These are phyloP conservation scores for Bos javanicus DNA, from an alignment of 2,113 vertebrate species.

Conservation along the genomic window DNA sequence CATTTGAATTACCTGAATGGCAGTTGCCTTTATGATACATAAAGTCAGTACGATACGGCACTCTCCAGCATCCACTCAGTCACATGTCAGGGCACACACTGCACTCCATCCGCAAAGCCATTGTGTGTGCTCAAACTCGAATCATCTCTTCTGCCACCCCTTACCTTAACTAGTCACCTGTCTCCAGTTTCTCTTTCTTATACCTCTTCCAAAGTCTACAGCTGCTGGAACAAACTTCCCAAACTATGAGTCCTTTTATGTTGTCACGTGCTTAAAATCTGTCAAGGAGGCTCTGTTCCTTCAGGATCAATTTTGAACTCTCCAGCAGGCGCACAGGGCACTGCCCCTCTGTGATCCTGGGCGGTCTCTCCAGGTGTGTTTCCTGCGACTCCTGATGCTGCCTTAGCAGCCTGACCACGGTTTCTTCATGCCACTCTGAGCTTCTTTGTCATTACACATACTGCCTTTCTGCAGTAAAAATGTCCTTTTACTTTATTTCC, in stretches of 20 bases:
- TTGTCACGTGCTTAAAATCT: background rate
- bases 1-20: background rate
- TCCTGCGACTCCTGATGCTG: no score
- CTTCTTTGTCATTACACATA: background rate
- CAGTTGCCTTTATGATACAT: background rate
- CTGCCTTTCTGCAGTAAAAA: background rate
- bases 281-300: background rate
- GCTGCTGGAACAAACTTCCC: background rate
- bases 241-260: background rate
- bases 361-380: background rate
- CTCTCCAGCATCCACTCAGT: no score
- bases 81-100: rapidly evolving
- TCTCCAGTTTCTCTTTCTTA: background rate
- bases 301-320: background rate
- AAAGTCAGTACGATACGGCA: background rate
- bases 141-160: background rate
- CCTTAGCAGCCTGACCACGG: background rate
- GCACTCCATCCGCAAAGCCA: background rate
- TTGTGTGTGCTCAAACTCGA: background rate
- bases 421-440: background rate
- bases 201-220: background rate
- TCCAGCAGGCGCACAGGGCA: background rate
- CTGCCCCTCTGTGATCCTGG: background rate
- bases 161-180: background rate
- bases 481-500: background rate